Conservation (phyloP, 2,113 vertebrate genomes). For the Neomonachus schauinslandi region DNA sequence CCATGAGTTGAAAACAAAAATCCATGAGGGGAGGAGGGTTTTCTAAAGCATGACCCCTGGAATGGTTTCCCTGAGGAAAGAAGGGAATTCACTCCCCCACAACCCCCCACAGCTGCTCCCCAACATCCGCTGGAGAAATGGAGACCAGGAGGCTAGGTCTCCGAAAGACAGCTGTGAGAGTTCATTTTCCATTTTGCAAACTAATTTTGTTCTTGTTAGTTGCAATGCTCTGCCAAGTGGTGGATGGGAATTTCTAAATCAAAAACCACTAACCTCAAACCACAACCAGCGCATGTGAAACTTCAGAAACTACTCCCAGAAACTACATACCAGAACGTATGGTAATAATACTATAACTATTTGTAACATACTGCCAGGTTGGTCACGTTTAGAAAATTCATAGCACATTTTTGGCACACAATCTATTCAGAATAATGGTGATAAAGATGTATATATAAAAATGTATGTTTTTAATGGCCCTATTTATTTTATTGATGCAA, state of each 20-base stretch:
- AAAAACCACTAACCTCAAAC: conserved; percentile 84
- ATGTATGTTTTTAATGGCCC: conserved; percentile 60
- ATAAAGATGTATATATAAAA: conserved; percentile 68
- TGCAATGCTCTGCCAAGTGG: conserved; percentile 81
- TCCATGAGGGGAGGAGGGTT: background rate
- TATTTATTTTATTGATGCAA: conserved; percentile 67
- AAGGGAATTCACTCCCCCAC: background rate
- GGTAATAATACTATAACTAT: conserved; percentile 69
- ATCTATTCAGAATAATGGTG: conserved; percentile 55
- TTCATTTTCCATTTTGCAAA: conserved; percentile 85
- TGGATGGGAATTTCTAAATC: conserved; percentile 83
- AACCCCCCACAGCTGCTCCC: background rate
- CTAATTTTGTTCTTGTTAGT: conserved; percentile 85
- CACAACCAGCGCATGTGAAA: conserved; percentile 79
- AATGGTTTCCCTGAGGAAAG: conserved; percentile 6
- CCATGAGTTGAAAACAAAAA: conserved; percentile 43
- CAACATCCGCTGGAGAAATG: background rate
- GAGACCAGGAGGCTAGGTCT: conserved; percentile 57
- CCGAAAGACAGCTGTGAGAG: conserved; percentile 79
- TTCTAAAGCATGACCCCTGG: background rate
- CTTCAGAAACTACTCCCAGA: conserved; percentile 72
- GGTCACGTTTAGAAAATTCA: conserved; percentile 67
- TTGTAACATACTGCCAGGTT: conserved; percentile 69
- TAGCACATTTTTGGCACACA: conserved; percentile 73
- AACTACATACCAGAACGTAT: conserved; percentile 64